Evolutionary conservation across 1,140 invertebrate species (phyloP).

Genomic region (Lepidurus packardi): DNA sequence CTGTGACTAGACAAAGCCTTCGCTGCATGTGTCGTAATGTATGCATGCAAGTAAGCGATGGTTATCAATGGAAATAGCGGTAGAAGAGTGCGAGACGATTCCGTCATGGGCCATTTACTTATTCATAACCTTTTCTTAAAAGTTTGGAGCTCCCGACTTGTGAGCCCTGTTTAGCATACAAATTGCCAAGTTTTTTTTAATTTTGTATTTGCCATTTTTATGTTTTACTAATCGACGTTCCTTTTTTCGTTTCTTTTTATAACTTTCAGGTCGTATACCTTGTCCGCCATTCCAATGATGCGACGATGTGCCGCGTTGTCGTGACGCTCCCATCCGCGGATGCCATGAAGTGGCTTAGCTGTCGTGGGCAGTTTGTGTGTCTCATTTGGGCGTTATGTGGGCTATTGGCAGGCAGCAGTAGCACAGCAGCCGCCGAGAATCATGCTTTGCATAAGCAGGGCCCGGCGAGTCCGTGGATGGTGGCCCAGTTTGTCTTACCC

Average conservation of each 20-base stretch:
- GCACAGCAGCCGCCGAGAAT: background rate
- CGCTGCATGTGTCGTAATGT: background rate
- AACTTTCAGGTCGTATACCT: background rate
- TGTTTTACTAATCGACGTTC: background rate
- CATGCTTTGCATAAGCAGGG: background rate
- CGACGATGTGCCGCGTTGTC: slow-evolving; percentile 8
- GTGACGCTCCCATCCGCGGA: background rate
- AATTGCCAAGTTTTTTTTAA: background rate
- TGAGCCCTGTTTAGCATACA: background rate
- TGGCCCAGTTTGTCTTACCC: slow-evolving; percentile 10
- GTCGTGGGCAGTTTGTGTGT: slow-evolving; percentile 13
- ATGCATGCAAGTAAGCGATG: slow-evolving; percentile 1
- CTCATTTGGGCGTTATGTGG: slow-evolving; percentile 18
- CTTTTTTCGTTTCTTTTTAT: background rate
- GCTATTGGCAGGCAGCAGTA: background rate
- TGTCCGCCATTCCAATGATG: background rate
- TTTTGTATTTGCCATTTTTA: background rate
- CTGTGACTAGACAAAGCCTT: background rate
- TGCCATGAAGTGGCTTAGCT: slow-evolving; percentile 7
- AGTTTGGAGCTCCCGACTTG: background rate
- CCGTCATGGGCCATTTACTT: slow-evolving; percentile 1
- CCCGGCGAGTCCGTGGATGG: background rate
- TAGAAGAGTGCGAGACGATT: background rate
- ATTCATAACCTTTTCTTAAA: slow-evolving; percentile 9
- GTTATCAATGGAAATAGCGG: slow-evolving; percentile 5